Evolutionary conservation across 2,797 vertebrate species (phyloP).

Genomic region (Momotus momota): DNA sequence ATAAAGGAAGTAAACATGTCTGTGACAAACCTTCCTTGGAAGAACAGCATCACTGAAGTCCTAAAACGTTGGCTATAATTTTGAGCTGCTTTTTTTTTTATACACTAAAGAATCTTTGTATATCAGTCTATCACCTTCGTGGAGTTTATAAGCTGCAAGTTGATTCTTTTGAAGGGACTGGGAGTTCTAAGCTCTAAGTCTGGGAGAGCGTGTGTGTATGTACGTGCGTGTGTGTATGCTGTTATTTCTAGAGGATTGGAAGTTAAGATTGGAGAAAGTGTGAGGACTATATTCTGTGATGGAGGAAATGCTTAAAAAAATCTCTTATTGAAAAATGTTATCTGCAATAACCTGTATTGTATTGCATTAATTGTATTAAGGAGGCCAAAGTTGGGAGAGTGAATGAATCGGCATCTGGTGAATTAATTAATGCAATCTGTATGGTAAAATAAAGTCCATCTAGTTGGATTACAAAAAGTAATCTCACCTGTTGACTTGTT

Average conservation of each 20-base stretch:
- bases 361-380: not conserved
- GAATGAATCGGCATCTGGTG: not conserved
- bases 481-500: not conserved
- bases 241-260: not conserved
- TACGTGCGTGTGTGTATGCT: rapidly evolving
- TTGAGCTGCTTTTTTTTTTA: not conserved
- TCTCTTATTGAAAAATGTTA: not conserved
- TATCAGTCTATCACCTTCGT: not conserved
- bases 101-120: not conserved
- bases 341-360: not conserved
- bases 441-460: not conserved
- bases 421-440: not conserved
- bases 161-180: not conserved
- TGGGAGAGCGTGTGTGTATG: not conserved
- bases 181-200: not conserved
- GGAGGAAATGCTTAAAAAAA: not conserved
- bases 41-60: not conserved
- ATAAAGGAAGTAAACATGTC: not conserved
- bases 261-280: not conserved
- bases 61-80: not conserved
- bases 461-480: not conserved
- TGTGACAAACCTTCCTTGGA: not conserved
- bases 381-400: not conserved
- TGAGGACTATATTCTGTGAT: not conserved
- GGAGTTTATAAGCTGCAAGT: not conserved